Evolutionary conservation across 2,113 vertebrate species (phyloP), one percentile per base, ranked within the genome.

Genomic region (Dicaeum eximium): DNA sequence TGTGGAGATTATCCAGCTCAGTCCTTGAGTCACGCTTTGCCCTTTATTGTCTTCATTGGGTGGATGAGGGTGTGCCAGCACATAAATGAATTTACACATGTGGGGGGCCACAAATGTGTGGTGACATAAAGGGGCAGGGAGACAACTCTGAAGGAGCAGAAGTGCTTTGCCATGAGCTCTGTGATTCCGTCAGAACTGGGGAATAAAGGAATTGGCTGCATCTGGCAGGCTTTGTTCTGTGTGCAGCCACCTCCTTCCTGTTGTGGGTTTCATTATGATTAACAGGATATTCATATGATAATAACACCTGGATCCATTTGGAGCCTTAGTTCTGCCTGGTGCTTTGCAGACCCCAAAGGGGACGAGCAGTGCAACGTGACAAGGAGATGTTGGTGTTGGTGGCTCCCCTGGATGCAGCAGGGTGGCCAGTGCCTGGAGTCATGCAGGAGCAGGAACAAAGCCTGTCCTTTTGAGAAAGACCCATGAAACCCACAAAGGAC

Each of bases 11-110:
- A 44, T 35, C 71, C 75, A 56, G 35, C 33, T 58, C 70, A 58
- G 40, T 4, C 44, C n/a, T 7, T 2, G 1, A 82, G 27, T 35
- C 35, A 38, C 0, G 0, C 23, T 7, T 57, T 62, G 56, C 17
- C 45, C 22, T 64, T 64, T 51, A 7, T n/a, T 67, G 23, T 48
- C 54, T 75, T 74, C 35, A 4, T 5, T 8, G 24, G 27, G 42
- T 8, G 2, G 30, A 16, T 13, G 33, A 1, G 9, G 30, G 7
- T 11, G n/a, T 54, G 51, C 40, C 58, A 15, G 53, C 33, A 77
- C 64, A 80, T 57, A 66, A 61, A 48, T n/a, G 14, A 33, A 42
- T 92, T 91, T 64, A 15, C 37, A 65, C 3, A 0, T 15, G 5
- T 40, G 7, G 12, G 19, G 15, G 45, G 51, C 42, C 58, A 45